Conservation (phyloP, 2,113 vertebrate species). For the Lophochroa leadbeateri region DNA sequence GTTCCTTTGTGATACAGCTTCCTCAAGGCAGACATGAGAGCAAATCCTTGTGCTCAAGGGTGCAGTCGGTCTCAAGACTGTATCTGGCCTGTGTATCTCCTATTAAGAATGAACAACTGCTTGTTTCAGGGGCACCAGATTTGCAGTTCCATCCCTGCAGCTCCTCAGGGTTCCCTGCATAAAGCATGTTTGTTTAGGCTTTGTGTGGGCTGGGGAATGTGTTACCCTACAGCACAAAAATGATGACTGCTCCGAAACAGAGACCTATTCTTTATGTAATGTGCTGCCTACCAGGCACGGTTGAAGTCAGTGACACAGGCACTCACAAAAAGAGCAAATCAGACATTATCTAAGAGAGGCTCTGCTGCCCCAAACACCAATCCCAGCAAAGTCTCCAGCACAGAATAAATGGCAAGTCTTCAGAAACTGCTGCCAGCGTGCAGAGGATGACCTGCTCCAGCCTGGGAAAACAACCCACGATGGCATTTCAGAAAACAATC, state of each 20-base stretch:
- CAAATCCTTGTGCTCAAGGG: not conserved
- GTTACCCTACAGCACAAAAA: conserved; percentile 25
- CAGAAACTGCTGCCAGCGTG: not conserved
- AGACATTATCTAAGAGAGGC: not conserved
- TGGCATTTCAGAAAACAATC: not conserved
- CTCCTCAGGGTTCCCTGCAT: conserved; percentile 1
- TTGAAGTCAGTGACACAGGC: not conserved
- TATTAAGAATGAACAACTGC: not conserved
- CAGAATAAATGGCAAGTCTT: not conserved
- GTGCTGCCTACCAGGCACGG: not conserved
- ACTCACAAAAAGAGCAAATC: conserved; percentile 11
- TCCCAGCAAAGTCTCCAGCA: not conserved
- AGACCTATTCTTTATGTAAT: conserved; percentile 23
- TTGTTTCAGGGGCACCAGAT: conserved; percentile 44
- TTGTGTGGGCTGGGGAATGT: conserved; percentile 45
- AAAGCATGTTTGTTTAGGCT: conserved; percentile 59
- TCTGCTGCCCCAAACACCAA: not conserved
- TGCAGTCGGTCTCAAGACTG: not conserved
- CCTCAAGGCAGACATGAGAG: not conserved
- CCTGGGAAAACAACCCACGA: not conserved
- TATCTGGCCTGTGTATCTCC: not conserved
- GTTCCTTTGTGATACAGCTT: not conserved
- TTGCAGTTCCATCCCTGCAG: not conserved
- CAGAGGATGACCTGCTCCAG: not conserved
- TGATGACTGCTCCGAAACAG: conserved; percentile 25